These are phyloP conservation scores for Lutraria lutraria DNA, from an alignment of 2,888 invertebrate species.

Conservation along the genomic window DNA sequence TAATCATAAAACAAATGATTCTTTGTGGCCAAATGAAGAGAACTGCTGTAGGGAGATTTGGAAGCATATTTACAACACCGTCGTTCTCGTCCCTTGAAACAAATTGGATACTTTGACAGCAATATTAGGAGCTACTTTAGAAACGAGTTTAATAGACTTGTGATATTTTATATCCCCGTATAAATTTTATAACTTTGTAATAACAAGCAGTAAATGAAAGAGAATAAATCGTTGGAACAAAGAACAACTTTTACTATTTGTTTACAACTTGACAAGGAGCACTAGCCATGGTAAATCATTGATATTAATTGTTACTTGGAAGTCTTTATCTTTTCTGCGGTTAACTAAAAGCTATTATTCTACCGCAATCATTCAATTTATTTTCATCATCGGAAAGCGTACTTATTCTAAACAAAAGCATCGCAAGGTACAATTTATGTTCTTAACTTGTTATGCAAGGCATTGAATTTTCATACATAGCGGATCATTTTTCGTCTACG, in stretches of 20 bases:
- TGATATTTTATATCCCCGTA: neutral
- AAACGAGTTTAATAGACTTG: neutral
- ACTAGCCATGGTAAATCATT: neutral
- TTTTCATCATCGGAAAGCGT: too few species aligned
- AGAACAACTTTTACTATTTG: neutral
- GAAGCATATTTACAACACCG: neutral
- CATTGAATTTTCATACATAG: too few species aligned
- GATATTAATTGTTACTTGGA: neutral
- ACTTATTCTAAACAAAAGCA: too few species aligned
- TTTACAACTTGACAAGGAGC: neutral
- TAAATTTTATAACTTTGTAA: slow-evolving; percentile 10
- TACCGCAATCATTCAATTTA: too few species aligned
- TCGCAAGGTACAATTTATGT: too few species aligned
- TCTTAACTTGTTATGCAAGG: too few species aligned
- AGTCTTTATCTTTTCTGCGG: neutral
- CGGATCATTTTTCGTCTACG: too few species aligned
- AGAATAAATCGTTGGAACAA: neutral
- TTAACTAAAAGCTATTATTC: neutral
- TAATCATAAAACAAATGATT: slow-evolving; percentile 3
- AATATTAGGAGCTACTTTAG: neutral
- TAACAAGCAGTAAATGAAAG: neutral
- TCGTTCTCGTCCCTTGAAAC: neutral
- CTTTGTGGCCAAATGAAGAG: neutral
- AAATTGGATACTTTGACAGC: slow-evolving; percentile 6
- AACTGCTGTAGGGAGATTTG: neutral